A percentile compares a stretch with the other conserved stretches of the same genome.
These are phyloP conservation scores for Mormyrus iriodes DNA, from an alignment of 2,113 vertebrate genomes.

Conservation along the genomic window DNA sequence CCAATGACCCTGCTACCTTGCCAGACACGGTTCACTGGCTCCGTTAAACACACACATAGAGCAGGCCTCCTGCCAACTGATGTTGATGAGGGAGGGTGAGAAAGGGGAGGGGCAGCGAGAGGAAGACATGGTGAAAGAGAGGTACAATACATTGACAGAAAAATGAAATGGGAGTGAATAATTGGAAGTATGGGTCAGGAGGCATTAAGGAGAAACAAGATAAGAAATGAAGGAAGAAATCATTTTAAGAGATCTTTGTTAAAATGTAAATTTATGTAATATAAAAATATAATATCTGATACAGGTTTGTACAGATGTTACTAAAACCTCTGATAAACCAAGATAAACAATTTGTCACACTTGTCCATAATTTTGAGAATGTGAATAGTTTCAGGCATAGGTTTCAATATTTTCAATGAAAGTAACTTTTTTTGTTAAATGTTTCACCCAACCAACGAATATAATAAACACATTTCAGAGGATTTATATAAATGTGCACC, in stretches of 20 bases:
- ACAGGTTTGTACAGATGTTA: neutral
- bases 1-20: constrained; percentile 9
- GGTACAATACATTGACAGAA: neutral
- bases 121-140: neutral
- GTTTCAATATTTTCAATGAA: neutral
- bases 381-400: neutral
- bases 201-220: neutral
- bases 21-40: constrained; percentile 19
- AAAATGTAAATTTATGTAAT: neutral
- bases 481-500: neutral
- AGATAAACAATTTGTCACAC: neutral
- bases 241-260: neutral
- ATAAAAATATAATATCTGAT: neutral
- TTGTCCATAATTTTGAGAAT: neutral
- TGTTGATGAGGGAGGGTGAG: neutral
- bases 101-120: neutral
- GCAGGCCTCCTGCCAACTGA: constrained; percentile 9
- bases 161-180: constrained; percentile 18
- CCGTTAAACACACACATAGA: neutral
- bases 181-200: neutral
- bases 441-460: neutral
- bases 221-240: neutral
- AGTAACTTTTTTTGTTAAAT: neutral
- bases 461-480: neutral
- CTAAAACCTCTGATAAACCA: neutral